Conservation (phyloP, 2,888 invertebrate species). For the Noctua janthina region DNA sequence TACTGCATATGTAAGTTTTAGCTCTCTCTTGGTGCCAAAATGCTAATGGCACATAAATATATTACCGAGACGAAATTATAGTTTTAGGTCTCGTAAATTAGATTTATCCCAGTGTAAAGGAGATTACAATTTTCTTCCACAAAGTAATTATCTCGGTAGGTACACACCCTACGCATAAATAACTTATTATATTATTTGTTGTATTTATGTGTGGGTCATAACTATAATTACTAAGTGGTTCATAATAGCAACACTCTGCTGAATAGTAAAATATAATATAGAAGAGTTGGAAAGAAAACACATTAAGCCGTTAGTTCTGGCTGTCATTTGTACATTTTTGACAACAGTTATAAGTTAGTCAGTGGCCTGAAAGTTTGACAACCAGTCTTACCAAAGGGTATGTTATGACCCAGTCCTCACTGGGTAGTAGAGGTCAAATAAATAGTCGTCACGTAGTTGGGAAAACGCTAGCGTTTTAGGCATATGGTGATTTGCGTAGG, state of each 20-base stretch:
- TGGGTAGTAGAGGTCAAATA: too few relatives aligned
- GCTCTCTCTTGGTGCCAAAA: slow-evolving; percentile 42
- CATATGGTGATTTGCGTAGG: neutral
- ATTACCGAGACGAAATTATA: slow-evolving; percentile 31
- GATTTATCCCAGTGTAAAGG: neutral
- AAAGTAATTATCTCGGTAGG: neutral
- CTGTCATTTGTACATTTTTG: too few relatives aligned
- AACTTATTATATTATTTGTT: neutral
- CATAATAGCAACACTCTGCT: too few relatives aligned
- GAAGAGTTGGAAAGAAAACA: too few relatives aligned
- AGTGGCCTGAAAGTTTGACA: too few relatives aligned
- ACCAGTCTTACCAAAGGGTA: too few relatives aligned
- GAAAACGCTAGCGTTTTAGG: neutral
- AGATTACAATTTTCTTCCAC: neutral
- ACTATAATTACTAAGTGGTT: too few relatives aligned
- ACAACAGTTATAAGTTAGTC: too few relatives aligned
- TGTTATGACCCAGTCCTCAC: too few relatives aligned
- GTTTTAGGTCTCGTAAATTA: slow-evolving; percentile 34
- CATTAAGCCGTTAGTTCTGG: too few relatives aligned
- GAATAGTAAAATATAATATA: too few relatives aligned
- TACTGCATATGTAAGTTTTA: slow-evolving; percentile 1
- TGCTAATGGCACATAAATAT: slow-evolving; percentile 45
- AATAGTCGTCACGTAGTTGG: neutral
- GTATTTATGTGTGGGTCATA: neutral
- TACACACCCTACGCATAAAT: neutral